phyloP scores from a whole-genome alignment of 2,113 vertebrate genomes.

The Ammodytes dubius region DNA sequence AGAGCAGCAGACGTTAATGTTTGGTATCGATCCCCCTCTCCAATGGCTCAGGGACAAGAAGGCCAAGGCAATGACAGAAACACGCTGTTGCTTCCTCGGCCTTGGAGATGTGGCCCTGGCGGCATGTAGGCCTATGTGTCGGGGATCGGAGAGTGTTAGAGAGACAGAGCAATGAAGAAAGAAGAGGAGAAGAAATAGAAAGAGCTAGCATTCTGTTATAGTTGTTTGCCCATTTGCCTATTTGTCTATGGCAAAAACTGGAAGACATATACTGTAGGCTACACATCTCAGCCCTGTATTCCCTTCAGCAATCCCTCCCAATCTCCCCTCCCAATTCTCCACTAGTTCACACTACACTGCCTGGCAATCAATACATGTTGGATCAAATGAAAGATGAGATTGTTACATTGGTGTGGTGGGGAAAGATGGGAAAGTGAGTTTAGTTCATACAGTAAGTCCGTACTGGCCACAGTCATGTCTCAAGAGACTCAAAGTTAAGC shows the following conservation, averaged over 20 bases:
- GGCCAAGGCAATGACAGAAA: conserved; percentile 68
- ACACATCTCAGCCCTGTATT: conserved; percentile 12
- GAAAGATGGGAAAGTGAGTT: conserved; percentile 3
- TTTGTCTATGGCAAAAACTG: not conserved
- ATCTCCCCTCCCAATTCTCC: conserved; percentile 18
- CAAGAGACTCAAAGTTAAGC: conserved; percentile 19
- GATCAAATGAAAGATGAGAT: conserved; percentile 60
- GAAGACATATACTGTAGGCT: not conserved
- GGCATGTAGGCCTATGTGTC: not conserved
- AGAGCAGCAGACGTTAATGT: conserved; percentile 71
- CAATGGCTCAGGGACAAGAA: conserved; percentile 60
- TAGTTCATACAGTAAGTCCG: not conserved
- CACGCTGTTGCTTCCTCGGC: conserved; percentile 57
- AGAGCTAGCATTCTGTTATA: not conserved
- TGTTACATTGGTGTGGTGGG: conserved; percentile 1
- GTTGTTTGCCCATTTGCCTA: not conserved
- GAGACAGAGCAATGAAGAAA: not conserved
- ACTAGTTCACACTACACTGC: conserved; percentile 8
- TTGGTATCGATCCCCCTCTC: conserved; percentile 75
- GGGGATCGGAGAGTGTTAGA: not conserved
- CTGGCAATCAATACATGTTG: conserved; percentile 42
- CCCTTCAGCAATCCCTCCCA: not conserved
- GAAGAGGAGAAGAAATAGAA: not conserved
- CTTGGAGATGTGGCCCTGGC: conserved; percentile 5
- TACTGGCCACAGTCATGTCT: conserved; percentile 2